A percentile compares a stretch with the other conserved stretches of the same genome.
These are phyloP conservation scores for Otolemur crassicaudatus DNA, from an alignment of 2,797 vertebrate species.

Conservation along the genomic window DNA sequence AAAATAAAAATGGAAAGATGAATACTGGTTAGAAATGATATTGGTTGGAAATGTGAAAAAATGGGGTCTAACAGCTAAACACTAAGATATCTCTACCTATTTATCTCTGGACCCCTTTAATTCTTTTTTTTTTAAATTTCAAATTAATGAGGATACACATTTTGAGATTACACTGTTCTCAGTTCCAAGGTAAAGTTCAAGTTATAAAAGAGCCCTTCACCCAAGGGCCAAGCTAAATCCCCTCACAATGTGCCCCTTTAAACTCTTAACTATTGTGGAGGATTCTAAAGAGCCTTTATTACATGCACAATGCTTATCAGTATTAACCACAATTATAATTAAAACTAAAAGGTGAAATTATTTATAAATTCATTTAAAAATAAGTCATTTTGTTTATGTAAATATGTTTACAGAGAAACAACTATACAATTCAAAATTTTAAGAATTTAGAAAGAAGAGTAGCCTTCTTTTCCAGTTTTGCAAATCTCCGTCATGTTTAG, in stretches of 20 bases:
- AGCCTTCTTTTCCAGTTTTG: neutral
- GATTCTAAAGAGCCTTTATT: neutral
- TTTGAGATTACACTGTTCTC: too few relatives aligned
- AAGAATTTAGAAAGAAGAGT: neutral
- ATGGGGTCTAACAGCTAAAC: neutral
- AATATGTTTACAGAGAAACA: neutral
- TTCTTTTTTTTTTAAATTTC: neutral
- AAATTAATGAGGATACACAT: too few relatives aligned
- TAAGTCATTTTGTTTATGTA: neutral
- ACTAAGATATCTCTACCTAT: neutral
- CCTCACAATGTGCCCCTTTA: neutral
- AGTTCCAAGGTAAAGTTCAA: too few relatives aligned
- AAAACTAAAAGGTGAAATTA: slow-evolving; percentile 8
- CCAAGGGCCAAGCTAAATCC: too few relatives aligned
- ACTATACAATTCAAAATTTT: neutral
- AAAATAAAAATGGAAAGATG: neutral
- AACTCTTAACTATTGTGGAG: slow-evolving; percentile 31
- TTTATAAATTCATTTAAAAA: neutral
- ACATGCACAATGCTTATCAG: neutral
- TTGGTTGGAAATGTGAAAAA: neutral
- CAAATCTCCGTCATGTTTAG: neutral
- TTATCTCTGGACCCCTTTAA: neutral
- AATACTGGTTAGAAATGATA: neutral
- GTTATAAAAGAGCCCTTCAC: too few relatives aligned
- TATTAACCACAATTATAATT: neutral